Percentiles rank a stretch among this genome's conserved stretches.
Evolutionary conservation across 2,888 invertebrate species (phyloP).

Genomic region (Drosophila antonietae): DNA sequence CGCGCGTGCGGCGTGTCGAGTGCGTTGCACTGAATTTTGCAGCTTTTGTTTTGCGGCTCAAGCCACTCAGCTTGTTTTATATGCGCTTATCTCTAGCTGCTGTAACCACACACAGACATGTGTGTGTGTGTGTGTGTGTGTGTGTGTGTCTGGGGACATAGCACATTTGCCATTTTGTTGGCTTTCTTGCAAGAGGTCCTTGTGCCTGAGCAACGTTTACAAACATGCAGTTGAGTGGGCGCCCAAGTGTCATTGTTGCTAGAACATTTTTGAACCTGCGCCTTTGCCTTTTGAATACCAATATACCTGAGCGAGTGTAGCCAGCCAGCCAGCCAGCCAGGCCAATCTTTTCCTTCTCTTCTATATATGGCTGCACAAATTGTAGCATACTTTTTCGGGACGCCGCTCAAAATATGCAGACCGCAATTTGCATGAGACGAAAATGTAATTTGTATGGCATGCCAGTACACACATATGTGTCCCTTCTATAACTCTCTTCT

Average conservation of each 20-base stretch:
- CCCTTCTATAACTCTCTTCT: neutral
- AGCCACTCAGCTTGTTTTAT: slow-evolving; percentile 73
- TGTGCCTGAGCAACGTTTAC: slow-evolving; percentile 79
- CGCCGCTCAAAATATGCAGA: slow-evolving; percentile 49
- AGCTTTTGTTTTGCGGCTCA: slow-evolving; percentile 75
- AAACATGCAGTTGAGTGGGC: slow-evolving; percentile 76
- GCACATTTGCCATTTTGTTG: slow-evolving; percentile 61
- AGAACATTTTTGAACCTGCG: slow-evolving; percentile 53
- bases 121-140: slow-evolving; percentile 1
- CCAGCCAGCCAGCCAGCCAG: neutral
- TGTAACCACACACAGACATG: slow-evolving; percentile 28
- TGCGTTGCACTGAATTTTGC: slow-evolving; percentile 80
- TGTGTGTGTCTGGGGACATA: slow-evolving; percentile 21
- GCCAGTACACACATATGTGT: slow-evolving; percentile 31
- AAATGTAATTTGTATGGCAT: slow-evolving; percentile 59
- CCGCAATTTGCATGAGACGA: slow-evolving; percentile 58
- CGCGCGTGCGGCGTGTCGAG: slow-evolving; percentile 67
- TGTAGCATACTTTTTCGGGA: slow-evolving; percentile 54
- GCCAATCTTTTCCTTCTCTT: neutral
- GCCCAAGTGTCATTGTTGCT: slow-evolving; percentile 75
- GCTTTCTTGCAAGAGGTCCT: slow-evolving; percentile 71
- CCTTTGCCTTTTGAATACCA: slow-evolving; percentile 44
- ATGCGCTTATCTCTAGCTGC: slow-evolving; percentile 76
- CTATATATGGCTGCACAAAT: slow-evolving; percentile 19
- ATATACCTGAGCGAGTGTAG: slow-evolving; percentile 35